phyloP scores from a whole-genome alignment of 2,888 invertebrate species.

The Cataglyphis livida region DNA sequence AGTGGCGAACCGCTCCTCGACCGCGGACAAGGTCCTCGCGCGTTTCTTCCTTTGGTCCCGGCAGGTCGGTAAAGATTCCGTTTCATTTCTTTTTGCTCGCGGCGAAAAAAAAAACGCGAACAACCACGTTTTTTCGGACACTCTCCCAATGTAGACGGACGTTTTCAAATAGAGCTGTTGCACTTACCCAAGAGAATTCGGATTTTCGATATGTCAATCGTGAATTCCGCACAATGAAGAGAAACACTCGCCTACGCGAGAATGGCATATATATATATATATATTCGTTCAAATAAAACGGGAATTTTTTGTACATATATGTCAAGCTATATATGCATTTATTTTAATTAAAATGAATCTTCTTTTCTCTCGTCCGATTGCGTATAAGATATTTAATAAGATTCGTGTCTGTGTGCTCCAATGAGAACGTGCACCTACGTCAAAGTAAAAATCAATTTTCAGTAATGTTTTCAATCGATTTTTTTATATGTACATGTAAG shows the following conservation, averaged over 20 bases:
- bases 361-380: background rate
- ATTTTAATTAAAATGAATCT: background rate
- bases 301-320: background rate
- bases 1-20: slow-evolving; percentile 82
- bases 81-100: background rate
- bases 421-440: slow-evolving; percentile 2
- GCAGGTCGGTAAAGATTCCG: slow-evolving; percentile 80
- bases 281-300: background rate
- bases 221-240: background rate
- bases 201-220: slow-evolving; percentile 28
- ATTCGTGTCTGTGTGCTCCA: background rate
- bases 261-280: background rate
- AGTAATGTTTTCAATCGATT: slow-evolving; percentile 31
- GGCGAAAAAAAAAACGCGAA: background rate
- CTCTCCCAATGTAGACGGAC: background rate
- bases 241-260: background rate
- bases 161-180: background rate
- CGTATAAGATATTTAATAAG: slow-evolving; percentile 9
- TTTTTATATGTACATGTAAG: background rate
- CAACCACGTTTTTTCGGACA: background rate
- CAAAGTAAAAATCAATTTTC: slow-evolving; percentile 41
- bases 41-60: slow-evolving; percentile 78
- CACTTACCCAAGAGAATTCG: background rate
- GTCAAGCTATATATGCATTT: background rate
- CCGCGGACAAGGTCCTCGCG: slow-evolving; percentile 81